These are phyloP conservation scores for Catajapyx aquilonaris DNA, from an alignment of 1,140 invertebrate genomes.

Conservation along the genomic window DNA sequence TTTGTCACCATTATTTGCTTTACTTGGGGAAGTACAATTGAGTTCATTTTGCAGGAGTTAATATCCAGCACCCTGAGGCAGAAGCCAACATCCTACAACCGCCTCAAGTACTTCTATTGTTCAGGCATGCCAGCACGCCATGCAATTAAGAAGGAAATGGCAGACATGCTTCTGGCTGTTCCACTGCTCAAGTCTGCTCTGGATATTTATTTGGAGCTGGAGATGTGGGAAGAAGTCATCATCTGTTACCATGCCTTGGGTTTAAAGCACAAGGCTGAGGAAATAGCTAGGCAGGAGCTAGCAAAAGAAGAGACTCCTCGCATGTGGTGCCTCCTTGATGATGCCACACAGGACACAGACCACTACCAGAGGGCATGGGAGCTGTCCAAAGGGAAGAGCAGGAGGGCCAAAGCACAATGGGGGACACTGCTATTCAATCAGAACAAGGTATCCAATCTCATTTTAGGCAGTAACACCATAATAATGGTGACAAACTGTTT, in stretches of 20 bases:
- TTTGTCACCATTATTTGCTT: no score
- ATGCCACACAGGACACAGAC: conserved; percentile 40
- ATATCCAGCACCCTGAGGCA: no score
- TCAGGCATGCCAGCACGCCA: no score
- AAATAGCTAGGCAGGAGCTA: conserved; percentile 64
- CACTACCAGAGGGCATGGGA: conserved; percentile 82
- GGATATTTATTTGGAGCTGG: conserved; percentile 55
- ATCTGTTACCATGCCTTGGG: conserved; percentile 67
- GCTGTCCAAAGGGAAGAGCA: conserved; percentile 55
- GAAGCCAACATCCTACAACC: no score
- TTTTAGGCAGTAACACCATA: no score
- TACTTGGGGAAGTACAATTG: no score
- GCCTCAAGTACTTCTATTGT: no score
- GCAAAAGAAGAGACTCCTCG: conserved; percentile 58
- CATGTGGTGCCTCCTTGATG: conserved; percentile 72
- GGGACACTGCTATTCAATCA: conserved; percentile 23
- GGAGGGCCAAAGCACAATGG: conserved; percentile 63
- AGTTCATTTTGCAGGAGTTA: no score
- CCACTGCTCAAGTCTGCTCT: no score
- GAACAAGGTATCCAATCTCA: conserved; percentile 9
- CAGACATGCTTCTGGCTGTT: no score
- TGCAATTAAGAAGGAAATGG: no score
- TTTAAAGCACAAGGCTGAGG: conserved; percentile 68
- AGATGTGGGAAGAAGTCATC: conserved; percentile 86
- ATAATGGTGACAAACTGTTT: no score